phyloP scores from a whole-genome alignment of 53 echinoderm and acorn worm species.

The Apostichopus leukothele region DNA sequence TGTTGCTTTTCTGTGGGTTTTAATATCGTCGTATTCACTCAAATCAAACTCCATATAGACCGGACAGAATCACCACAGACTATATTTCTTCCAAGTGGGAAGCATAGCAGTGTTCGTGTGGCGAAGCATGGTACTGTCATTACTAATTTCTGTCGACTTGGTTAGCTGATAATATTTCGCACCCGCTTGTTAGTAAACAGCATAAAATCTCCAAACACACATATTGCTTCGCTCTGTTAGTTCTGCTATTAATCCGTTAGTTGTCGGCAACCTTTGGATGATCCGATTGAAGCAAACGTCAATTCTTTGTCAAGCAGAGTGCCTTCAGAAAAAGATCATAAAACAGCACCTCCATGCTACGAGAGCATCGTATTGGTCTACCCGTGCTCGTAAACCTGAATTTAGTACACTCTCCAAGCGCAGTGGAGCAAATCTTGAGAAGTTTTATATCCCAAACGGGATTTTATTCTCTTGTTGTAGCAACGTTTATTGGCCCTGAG shows the following conservation, averaged over 20 bases:
- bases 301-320: conserved; percentile 38
- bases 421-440: conserved; percentile 41
- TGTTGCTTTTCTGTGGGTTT: not conserved
- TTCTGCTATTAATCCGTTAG: conserved; percentile 8
- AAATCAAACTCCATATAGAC: not conserved
- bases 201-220: conserved; percentile 19
- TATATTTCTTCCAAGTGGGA: conserved; percentile 18
- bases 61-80: too few species aligned
- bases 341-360: conserved; percentile 19
- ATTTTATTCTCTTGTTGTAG: conserved; percentile 44
- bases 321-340: conserved; percentile 24
- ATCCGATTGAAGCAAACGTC: conserved; percentile 14
- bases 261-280: conserved; percentile 1
- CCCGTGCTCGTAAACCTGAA: conserved; percentile 21
- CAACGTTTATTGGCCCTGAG: conserved; percentile 38
- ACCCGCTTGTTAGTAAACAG: conserved; percentile 31
- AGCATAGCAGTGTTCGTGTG: conserved; percentile 11
- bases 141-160: not conserved
- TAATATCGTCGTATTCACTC: not conserved
- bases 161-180: not conserved
- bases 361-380: conserved; percentile 15
- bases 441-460: conserved; percentile 42
- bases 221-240: conserved; percentile 40
- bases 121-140: conserved; percentile 11
- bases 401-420: conserved; percentile 36